Conservation (phyloP, 2,888 invertebrate genomes). For the Phyllotreta striolata region DNA sequence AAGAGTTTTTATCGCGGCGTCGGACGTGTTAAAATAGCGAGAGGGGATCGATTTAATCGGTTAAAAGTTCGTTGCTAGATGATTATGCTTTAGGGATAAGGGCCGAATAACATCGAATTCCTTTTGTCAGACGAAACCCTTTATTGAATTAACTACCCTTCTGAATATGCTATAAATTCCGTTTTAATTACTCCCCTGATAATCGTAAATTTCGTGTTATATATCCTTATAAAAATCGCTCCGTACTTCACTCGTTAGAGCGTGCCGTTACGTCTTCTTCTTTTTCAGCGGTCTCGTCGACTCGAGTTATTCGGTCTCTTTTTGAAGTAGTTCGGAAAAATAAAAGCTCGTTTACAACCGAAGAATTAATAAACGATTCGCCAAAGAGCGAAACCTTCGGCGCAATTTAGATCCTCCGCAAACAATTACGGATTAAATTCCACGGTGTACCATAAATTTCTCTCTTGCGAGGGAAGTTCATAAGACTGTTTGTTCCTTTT, state of each 20-base stretch:
- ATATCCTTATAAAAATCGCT: not conserved
- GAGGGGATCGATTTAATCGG: no score
- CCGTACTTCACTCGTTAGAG: not conserved
- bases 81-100: no score
- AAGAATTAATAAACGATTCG: not conserved
- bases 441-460: conserved; percentile 23
- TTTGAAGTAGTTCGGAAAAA: no score
- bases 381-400: conserved; percentile 5
- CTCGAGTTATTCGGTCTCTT: no score
- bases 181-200: conserved; percentile 9
- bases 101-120: not conserved
- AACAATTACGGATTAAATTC: conserved; percentile 31
- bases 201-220: conserved; percentile 15
- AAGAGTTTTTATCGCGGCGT: no score
- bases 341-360: not conserved
- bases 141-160: conserved; percentile 19
- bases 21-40: no score
- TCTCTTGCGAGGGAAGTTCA: conserved; percentile 9
- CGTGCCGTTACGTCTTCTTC: no score
- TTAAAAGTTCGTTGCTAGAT: no score
- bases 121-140: conserved; percentile 14
- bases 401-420: conserved; percentile 16
- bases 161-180: conserved; percentile 13
- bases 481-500: conserved; percentile 22
- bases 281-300: no score